Base-by-base conservation (phyloP, 2,113 vertebrate genomes). In the Sceloporus tristichus region DNA sequence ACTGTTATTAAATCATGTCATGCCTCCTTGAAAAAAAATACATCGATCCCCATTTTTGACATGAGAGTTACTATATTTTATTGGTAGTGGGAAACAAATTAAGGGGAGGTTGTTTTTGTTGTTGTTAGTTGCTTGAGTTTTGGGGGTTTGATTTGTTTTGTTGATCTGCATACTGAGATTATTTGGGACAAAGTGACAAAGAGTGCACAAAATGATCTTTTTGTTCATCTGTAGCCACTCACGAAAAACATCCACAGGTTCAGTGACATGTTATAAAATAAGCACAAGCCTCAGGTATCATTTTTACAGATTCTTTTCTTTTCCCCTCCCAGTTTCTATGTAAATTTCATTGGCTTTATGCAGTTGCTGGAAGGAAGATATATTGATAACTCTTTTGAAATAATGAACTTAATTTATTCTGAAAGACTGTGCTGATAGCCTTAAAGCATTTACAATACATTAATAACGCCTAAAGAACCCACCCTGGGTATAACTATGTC, bases 1-100 rank as follows among this genome's bases (percentile, higher is more conserved):
- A 82, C 87, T 94, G 91, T 94, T 93, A 92, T 94, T 92, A 94
- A 93, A 93, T 91, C 11, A 94, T 86, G 93, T 91, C 80, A 91
- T 82, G 92, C 70, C 84, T 70, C 87, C 88, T 95, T 95, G 91
- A 92, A 79, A 92, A 93, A 1, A 88, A 91, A 94, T 92, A 91
- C 91, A 93, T 68, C 29, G 29, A 79, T 86, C 78, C 87, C 78
- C 53, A 11, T 92, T 95, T 89, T 89, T 87, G 80, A 42, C 21
- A 23, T 94, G 90, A 93, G 90, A 94, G 71, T 89, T 65, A 89
- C 77, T 95, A 84, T 89, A 84, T 94, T 91, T 91, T 90, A 92
- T 56, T 65, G 53, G 56, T 8, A 10, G 78, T 42, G 76, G 73
- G 73, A 87, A 53, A 53, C 84, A 92, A 89, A 86, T 83, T 81